Conservation (phyloP, 2,888 invertebrate genomes). For the Acronicta psi region DNA sequence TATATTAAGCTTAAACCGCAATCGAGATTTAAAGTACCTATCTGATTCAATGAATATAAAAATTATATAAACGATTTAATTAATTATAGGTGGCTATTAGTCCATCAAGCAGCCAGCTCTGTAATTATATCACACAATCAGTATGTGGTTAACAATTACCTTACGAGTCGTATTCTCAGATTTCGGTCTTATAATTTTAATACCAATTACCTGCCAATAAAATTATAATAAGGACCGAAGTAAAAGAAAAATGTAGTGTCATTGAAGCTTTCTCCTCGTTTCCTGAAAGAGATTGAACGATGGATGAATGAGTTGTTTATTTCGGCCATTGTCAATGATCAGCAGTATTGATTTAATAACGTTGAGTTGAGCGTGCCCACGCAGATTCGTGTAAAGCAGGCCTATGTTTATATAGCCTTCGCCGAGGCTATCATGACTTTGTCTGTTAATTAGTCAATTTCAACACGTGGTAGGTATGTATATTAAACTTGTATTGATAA, state of each 20-base stretch:
- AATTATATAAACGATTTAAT: slow-evolving; percentile 25
- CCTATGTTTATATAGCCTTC: slow-evolving; percentile 17
- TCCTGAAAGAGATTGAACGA: slow-evolving; percentile 48
- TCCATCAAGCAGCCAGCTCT: slow-evolving; percentile 26
- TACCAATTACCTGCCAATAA: slow-evolving; percentile 41
- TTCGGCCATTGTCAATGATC: slow-evolving; percentile 50
- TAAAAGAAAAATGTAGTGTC: slow-evolving; percentile 33
- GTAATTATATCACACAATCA: slow-evolving; percentile 40
- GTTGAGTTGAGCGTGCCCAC: slow-evolving; percentile 16
- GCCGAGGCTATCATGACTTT: slow-evolving; percentile 29
- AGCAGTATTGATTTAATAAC: slow-evolving; percentile 12
- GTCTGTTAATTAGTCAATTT: slow-evolving; percentile 39
- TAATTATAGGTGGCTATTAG: slow-evolving; percentile 25
- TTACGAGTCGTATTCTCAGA: slow-evolving; percentile 37
- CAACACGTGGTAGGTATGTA: slow-evolving; percentile 11
- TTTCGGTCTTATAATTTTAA: slow-evolving; percentile 46
- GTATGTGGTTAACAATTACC: slow-evolving; percentile 25
- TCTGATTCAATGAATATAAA: slow-evolving; percentile 16
- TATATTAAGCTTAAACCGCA: slow-evolving; percentile 6
- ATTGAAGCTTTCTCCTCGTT: slow-evolving; percentile 54
- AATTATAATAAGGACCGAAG: slow-evolving; percentile 27
- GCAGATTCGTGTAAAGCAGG: slow-evolving; percentile 5
- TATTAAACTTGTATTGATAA: slow-evolving; percentile 3
- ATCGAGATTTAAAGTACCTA: slow-evolving; percentile 5
- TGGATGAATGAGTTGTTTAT: slow-evolving; percentile 52